Percentiles rank a stretch among this genome's conserved stretches.
Evolutionary conservation across 2,113 vertebrate species (phyloP).

Genomic region (Cynocephalus volans): DNA sequence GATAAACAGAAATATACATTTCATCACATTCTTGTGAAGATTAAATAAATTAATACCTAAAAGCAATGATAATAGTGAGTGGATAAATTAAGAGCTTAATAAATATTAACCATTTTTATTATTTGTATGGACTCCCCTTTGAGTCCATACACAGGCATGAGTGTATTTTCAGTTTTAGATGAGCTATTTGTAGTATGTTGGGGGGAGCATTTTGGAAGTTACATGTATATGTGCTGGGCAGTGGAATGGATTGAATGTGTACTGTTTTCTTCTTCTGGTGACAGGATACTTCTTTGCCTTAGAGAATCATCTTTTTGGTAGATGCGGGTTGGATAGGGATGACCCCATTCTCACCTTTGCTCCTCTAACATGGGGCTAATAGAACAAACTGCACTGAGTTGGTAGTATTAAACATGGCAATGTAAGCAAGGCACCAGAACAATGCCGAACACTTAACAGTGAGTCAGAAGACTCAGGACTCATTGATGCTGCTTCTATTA

Average conservation of each 20-base stretch:
- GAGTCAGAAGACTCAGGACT: neutral
- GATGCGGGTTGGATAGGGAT: neutral
- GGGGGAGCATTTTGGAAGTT: neutral
- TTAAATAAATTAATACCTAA: neutral
- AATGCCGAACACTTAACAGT: neutral
- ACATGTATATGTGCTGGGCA: neutral
- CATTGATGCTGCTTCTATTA: neutral
- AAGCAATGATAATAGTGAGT: neutral
- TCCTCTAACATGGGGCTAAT: neutral
- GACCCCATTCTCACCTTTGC: neutral
- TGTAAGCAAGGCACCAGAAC: neutral
- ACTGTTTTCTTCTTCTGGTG: neutral
- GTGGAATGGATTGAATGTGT: neutral
- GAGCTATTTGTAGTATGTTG: neutral
- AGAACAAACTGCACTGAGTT: neutral
- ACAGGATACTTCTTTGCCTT: neutral
- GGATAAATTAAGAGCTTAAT: neutral
- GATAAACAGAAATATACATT: neutral
- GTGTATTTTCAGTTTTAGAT: neutral
- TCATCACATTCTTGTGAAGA: neutral
- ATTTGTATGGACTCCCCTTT: neutral
- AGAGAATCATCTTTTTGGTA: neutral
- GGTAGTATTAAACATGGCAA: neutral
- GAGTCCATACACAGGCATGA: neutral
- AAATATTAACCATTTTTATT: neutral